Evolutionary conservation across 2,797 vertebrate species (phyloP).

Genomic region (Chelon auratus): DNA sequence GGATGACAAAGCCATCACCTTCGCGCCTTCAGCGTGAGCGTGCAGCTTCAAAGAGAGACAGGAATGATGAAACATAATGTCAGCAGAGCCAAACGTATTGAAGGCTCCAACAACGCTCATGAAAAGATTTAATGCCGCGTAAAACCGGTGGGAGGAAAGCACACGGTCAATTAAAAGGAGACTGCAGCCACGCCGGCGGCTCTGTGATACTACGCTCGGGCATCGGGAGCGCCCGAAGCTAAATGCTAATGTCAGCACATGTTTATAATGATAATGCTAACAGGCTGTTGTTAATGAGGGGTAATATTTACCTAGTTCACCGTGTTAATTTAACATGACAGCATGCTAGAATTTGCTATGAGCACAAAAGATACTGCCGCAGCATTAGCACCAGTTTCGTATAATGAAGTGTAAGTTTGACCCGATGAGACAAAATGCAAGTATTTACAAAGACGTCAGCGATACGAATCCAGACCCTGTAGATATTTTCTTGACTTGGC

Average conservation of each 20-base stretch:
- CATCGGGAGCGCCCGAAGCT: too few species aligned
- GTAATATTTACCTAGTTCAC: neutral
- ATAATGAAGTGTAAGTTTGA: too few species aligned
- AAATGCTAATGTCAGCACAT: neutral
- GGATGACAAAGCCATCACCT: conserved; percentile 74
- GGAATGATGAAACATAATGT: conserved; percentile 6
- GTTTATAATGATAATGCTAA: neutral
- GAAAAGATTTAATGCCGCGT: neutral
- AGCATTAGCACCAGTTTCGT: too few species aligned
- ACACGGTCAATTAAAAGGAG: neutral
- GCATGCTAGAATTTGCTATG: neutral
- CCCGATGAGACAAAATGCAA: too few species aligned
- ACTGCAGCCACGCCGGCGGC: neutral
- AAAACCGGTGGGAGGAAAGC: neutral
- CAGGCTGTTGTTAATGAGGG: neutral
- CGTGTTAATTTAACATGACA: neutral
- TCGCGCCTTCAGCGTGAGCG: conserved; percentile 72
- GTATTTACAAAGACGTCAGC: too few species aligned
- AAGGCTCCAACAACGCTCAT: conserved; percentile 2
- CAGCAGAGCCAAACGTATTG: conserved; percentile 6
- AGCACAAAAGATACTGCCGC: too few species aligned
- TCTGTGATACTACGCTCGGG: neutral
- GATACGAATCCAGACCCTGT: too few species aligned
- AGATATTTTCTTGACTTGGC: too few species aligned
- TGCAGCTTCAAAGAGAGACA: conserved; percentile 79